Base-by-base conservation (phyloP, 37 sponge, comb jelly and placozoan genomes). In the Amphimedon queenslandica region DNA sequence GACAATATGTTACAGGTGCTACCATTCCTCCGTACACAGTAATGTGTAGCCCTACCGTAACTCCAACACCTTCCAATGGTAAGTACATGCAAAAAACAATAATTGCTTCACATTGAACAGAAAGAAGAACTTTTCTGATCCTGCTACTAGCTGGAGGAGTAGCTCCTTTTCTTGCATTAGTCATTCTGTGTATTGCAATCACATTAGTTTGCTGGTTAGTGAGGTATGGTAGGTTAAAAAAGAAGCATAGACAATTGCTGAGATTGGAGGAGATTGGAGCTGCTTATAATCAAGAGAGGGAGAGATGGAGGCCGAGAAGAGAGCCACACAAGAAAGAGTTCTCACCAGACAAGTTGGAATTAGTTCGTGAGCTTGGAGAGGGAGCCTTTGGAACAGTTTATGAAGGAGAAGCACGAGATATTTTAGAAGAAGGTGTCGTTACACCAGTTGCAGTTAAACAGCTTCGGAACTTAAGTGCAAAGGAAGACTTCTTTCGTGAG, bases 361-460 rank as follows among this genome's bases (percentile, higher is more conserved):
- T 69, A 23, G 29, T 29, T 20, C 43, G 83, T 2, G 70, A 75
- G 28, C 56, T 87, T 27, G 82, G 87, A 2, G 80, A 80, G 38
- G 87, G 87, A 16, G 80, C 80, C 31, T 86, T 86, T 80, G 87
- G 87, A n/a, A 68, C 74, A 23, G 87, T 86, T 1, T 80, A 69
- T 29, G 61, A 80, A 58, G 87, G 76, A 25, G 38, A 42, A 39
- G 72, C 76, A 0, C 37, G 40, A 6, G 80, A 76, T 8, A 74
- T 79, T 6, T 57, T 63, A 18, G 55, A 18, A 55, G 75, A 58
- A 0, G 40, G 38, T 0, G 42, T 3, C 16, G 28, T 33, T 1
- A 41, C 72, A 34, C 47, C 42, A 24, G 82, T 87, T 32, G 88
- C 88, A 10, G 88, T 80, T 20, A 87, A 87, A 36, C 75, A 76